Base-by-base conservation (phyloP, 2,797 vertebrate genomes). In the Malacoctenus gilli region DNA sequence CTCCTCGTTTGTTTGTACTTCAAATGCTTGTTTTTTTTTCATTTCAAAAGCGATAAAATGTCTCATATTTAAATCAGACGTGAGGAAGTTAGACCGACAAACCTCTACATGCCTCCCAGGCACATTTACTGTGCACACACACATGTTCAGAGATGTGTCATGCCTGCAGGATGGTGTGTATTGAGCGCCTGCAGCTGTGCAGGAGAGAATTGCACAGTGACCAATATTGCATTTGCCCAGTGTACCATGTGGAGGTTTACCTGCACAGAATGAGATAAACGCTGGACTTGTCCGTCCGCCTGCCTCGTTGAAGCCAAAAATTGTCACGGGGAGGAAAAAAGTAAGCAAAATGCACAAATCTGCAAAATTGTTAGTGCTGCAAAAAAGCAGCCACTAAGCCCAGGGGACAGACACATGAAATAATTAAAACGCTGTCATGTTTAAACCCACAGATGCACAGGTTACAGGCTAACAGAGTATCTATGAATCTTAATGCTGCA, bases 171-270 rank as follows among this genome's bases (percentile, higher is more conserved):
- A n/a, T n/a, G n/a, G 1, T 28, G 25, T 28, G 25, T 28, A 9
- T n/a, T n/a, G n/a, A n/a, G n/a, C 39, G 57, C 22, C 52, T 65
- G 73, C 69, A 75, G 67, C 64, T 75, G 59, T 52, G 53, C n/a
- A n/a, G n/a, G 22, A 58, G 57, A 51, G 57, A 57, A 58, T 71
- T 75, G 58, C 54, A 75, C 47, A 31, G 62, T 51, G 66, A 59
- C 67, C 54, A 57, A 32, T 58, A 65, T 61, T 68, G 42, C 53
- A 50, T 37, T 7, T 60, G 36, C 44, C 38, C 52, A 36, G 54
- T 54, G 51, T 16, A 43, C 35, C 52, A 55, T 77, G 55, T 63
- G 61, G 52, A 53, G 16, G 42, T 63, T 44, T 40, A 60, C 58
- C 75, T 44, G 56, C 43, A 42, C 35, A 42, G 39, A 42, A 59